phyloP scores from a whole-genome alignment of 2,797 vertebrate genomes.

The Sciurus vulgaris region DNA sequence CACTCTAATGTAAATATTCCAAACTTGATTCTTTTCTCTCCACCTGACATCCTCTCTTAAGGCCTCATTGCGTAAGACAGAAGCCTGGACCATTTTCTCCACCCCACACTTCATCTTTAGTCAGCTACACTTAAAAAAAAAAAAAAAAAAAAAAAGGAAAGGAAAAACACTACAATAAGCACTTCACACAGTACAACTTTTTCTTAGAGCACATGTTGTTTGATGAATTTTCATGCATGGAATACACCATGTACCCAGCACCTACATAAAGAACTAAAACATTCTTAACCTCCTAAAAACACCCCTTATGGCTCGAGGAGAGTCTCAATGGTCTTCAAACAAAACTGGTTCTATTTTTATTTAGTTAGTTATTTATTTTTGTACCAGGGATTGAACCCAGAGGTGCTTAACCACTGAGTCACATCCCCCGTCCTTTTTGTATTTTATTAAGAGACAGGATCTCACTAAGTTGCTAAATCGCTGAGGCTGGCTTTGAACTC shows the following conservation, averaged over 20 bases:
- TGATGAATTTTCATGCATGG: not conserved
- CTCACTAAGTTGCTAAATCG: too few relatives aligned
- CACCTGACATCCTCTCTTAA: not conserved
- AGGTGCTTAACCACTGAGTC: too few relatives aligned
- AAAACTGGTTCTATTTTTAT: not conserved
- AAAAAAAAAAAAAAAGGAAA: not conserved
- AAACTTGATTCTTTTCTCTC: not conserved
- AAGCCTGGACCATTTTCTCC: not conserved
- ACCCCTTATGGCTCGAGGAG: not conserved
- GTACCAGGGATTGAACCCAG: too few relatives aligned
- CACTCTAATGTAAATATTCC: not conserved
- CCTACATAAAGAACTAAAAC: not conserved
- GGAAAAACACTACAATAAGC: not conserved
- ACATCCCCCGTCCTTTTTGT: too few relatives aligned
- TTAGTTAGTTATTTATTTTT: too few relatives aligned
- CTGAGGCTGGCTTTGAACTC: too few relatives aligned
- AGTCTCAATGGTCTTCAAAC: not conserved
- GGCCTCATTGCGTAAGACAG: not conserved
- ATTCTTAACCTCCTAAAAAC: not conserved
- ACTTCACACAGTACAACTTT: not conserved
- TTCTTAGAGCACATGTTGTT: not conserved
- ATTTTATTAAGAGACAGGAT: too few relatives aligned
- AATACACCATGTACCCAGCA: not conserved
- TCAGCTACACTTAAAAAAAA: not conserved
- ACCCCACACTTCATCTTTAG: not conserved